phyloP scores from a whole-genome alignment of 2,888 invertebrate genomes.

The Dicycla oo region DNA sequence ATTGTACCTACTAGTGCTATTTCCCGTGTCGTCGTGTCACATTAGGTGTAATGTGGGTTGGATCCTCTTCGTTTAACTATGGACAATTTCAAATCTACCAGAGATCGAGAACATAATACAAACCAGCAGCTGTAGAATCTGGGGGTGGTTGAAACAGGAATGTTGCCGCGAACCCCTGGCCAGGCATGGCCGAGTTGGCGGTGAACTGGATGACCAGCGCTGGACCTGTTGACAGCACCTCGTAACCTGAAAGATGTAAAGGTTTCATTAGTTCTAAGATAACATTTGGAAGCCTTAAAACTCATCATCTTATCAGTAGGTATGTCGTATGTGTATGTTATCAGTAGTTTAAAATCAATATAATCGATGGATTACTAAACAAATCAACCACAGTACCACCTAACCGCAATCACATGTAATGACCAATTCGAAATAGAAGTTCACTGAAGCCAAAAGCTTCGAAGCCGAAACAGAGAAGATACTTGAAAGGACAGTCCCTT shows the following conservation, averaged over 20 bases:
- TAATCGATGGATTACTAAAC: conserved; percentile 9
- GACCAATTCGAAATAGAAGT: conserved; percentile 3
- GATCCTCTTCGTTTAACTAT: too few relatives aligned
- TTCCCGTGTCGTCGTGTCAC: too few relatives aligned
- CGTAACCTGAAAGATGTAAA: conserved; percentile 88
- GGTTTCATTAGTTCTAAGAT: background rate
- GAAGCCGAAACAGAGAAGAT: conserved; percentile 16
- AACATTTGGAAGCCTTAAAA: background rate
- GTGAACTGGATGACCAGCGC: conserved; percentile 96
- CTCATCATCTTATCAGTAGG: background rate
- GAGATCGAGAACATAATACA: conserved; percentile 27
- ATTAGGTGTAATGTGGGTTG: too few relatives aligned
- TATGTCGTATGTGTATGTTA: background rate
- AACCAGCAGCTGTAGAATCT: conserved; percentile 87
- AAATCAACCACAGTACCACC: background rate
- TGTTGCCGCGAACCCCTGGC: conserved; percentile 94
- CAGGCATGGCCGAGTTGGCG: conserved; percentile 94
- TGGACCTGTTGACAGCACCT: conserved; percentile 95
- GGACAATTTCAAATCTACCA: background rate
- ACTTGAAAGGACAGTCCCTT: conserved; percentile 19
- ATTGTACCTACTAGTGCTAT: background rate
- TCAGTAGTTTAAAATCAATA: background rate
- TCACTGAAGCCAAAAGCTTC: background rate
- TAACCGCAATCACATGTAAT: conserved; percentile 19
- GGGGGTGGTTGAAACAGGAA: conserved; percentile 93